Base-by-base conservation (phyloP, 2,113 vertebrate genomes). In the Oostethus manadensis region DNA sequence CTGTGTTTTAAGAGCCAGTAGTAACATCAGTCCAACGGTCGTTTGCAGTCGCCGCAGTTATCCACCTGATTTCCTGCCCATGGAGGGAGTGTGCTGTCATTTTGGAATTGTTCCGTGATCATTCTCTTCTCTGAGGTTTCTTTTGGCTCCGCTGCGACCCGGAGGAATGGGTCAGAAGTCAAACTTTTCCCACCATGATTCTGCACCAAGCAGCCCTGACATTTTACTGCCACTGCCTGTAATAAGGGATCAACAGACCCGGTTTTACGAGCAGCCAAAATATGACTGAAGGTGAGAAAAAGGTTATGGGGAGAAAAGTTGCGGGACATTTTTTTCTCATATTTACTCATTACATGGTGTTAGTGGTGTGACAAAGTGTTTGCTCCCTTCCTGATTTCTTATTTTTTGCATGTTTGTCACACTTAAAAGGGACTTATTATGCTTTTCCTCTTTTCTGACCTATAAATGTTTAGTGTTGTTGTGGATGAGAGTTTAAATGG, bases 171-270 rank as follows among this genome's bases (percentile, higher is more conserved):
- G 74, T 84, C 73, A 79, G 67, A 81, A 53, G 81, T 80, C 81
- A 6, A 64, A 66, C 77, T 67, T 86, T 84, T 86, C 84, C 79
- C 84, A 82, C 74, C 67, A n/a, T 33, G 62, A 51, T 58, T 71
- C 46, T 40, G 22, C 66, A 6, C 29, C 66, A 3, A 20, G 44
- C 43, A 73, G 56, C 64, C 56, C 50, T 76, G 29, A 66, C 47
- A 33, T 80, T 78, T 82, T 80, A 84, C 77, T 72, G 70, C 74
- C 68, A 60, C 56, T 21, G 51, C 15, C 50, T 64, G 53, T 56
- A 43, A 42, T 42, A 22, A 56, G 38, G 38, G 20, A 67, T 56
- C 47, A 60, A 56, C 44, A 57, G 64, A 74, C 56, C 43, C 53
- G 38, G 42, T 77, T 80, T 80, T 72, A 77, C 64, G 53, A 76